These are phyloP conservation scores for Nomada hirtipes DNA, from an alignment of 2,888 invertebrate genomes.

Conservation along the genomic window DNA sequence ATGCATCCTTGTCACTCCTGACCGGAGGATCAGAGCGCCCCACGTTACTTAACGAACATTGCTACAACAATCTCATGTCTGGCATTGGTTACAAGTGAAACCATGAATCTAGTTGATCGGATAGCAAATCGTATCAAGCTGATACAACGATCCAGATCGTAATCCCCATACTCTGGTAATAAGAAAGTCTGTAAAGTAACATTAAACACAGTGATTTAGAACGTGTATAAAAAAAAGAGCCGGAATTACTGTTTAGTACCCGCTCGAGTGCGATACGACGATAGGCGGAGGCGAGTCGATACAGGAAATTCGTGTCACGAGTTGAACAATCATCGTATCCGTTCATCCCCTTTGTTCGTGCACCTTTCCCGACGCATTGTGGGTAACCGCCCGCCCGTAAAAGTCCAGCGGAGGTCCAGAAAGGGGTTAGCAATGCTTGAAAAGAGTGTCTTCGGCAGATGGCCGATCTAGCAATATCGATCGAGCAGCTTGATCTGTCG, in stretches of 20 bases:
- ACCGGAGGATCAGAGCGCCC: too few relatives aligned
- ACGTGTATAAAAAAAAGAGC: not conserved
- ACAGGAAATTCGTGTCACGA: conserved; percentile 38
- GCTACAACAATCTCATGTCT: too few relatives aligned
- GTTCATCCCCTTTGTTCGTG: conserved; percentile 48
- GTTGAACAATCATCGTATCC: conserved; percentile 48
- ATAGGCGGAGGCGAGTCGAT: conserved; percentile 18
- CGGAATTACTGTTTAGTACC: not conserved
- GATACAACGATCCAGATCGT: too few relatives aligned
- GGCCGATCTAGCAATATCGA: conserved; percentile 63
- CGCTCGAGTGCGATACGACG: not conserved
- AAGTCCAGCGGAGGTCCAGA: conserved; percentile 49
- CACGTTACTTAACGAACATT: too few relatives aligned
- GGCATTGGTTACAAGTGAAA: too few relatives aligned
- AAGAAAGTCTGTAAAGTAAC: too few relatives aligned
- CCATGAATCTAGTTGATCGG: too few relatives aligned
- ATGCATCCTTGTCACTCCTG: too few relatives aligned
- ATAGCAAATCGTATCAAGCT: too few relatives aligned
- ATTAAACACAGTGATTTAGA: too few relatives aligned
- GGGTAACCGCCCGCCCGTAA: conserved; percentile 69
- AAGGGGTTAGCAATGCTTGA: conserved; percentile 65
- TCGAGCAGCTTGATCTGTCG: conserved; percentile 31
- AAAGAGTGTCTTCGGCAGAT: conserved; percentile 59
- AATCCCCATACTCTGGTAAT: too few relatives aligned
- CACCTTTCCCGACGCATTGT: conserved; percentile 68